Evolutionary conservation across 2,797 vertebrate genomes (phyloP).

Genomic region (Phataginus tetradactyla): DNA sequence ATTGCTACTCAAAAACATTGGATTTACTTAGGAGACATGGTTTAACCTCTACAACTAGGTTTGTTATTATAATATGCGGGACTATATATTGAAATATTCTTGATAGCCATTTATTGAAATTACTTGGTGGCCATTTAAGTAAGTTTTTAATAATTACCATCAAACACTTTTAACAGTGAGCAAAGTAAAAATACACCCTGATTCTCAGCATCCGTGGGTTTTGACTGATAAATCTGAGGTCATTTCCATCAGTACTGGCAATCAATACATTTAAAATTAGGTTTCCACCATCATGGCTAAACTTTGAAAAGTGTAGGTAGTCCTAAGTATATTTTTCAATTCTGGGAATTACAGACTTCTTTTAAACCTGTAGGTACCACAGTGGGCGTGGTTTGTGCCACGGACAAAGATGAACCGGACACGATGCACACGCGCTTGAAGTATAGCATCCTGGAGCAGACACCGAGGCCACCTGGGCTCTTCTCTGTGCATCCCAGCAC

Average conservation of each 20-base stretch:
- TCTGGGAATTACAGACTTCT: neutral
- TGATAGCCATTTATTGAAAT: neutral
- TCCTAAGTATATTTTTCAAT: neutral
- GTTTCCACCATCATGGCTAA: neutral
- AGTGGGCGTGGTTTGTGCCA: slow-evolving; percentile 89
- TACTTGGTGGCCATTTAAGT: neutral
- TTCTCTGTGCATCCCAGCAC: slow-evolving; percentile 88
- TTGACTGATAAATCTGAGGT: neutral
- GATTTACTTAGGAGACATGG: neutral
- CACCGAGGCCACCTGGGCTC: slow-evolving; percentile 59
- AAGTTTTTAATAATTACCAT: neutral
- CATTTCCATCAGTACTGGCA: neutral
- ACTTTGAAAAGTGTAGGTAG: neutral
- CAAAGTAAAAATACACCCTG: neutral
- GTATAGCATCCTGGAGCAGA: slow-evolving; percentile 87
- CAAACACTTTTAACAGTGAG: neutral
- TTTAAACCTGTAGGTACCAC: slow-evolving; percentile 82
- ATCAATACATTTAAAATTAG: neutral
- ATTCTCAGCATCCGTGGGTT: neutral
- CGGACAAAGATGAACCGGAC: slow-evolving; percentile 88
- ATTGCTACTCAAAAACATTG: neutral
- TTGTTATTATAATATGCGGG: neutral
- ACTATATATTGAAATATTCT: neutral
- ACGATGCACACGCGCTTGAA: slow-evolving; percentile 87
- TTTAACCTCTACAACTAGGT: neutral